Evolutionary conservation across 2,113 vertebrate genomes (phyloP), one percentile per base, ranked within the genome.

Genomic region (Salvator merianae): DNA sequence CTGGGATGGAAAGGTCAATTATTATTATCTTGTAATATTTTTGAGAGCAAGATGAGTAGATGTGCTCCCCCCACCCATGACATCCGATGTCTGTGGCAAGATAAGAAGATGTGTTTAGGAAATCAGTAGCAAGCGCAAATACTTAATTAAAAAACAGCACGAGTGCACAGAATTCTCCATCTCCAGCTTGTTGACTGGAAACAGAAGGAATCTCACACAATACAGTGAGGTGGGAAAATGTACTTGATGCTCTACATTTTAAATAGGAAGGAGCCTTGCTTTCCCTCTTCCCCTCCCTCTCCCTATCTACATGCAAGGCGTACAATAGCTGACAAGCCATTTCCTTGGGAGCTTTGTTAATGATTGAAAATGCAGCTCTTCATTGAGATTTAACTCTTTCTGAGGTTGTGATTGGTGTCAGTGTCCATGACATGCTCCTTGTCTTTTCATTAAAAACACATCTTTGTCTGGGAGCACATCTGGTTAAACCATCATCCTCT

Each of bases 11-110:
- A 91, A 90, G 79, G 80, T 34, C 87, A 92, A 92, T 93, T 79
- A 2, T 81, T 93, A 91, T 81, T 93, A 91, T 91, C 91, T 94
- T 70, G 47, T 88, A 88, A 90, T 93, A 93, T 94, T 93, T 94
- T 93, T 76, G 77, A 43, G 88, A 89, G 84, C 83, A 28, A 90
- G 88, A 88, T 93, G 88, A 84, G 69, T 90, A 87, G 89, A 87
- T 66, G 65, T 88, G 85, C 90, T 59, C 55, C 20, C 88, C 88
- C 84, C 91, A 87, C 90, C 84, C 88, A 0, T 0, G 76, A 77
- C 66, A 76, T 88, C 50, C 90, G 86, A 90, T 90, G 18, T 91
- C 83, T 72, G 4, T 71, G 83, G 89, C 0, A 10, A 91, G 92
- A 92, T 94, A 91, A 91, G 88, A 73, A 85, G 78, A 77, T 81